phyloP scores from a whole-genome alignment of 1,140 invertebrate species.

The Eciton burchellii region DNA sequence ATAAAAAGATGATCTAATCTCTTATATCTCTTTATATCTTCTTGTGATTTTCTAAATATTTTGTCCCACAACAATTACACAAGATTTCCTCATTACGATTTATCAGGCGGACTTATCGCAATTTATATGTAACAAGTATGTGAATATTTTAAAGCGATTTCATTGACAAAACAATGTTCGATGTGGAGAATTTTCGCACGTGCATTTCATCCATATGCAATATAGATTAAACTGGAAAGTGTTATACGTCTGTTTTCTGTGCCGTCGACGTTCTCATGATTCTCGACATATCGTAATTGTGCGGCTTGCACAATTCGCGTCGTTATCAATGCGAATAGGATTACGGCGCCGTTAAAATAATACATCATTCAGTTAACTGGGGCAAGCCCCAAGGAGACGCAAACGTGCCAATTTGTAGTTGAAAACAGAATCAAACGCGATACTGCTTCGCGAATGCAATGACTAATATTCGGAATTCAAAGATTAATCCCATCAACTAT shows the following conservation, averaged over 20 bases:
- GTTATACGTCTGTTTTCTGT: conserved; percentile 4
- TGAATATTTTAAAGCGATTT: background rate
- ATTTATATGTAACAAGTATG: background rate
- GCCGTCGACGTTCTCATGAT: conserved; percentile 17
- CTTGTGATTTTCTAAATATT: no score
- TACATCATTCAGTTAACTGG: conserved; percentile 29
- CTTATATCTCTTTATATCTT: no score
- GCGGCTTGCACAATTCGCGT: background rate
- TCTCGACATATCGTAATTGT: conserved; percentile 23
- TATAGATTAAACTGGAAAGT: conserved; percentile 29
- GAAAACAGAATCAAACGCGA: background rate
- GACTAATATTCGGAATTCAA: background rate
- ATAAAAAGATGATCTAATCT: no score
- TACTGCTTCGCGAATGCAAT: background rate
- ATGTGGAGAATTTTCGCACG: background rate
- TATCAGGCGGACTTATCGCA: background rate
- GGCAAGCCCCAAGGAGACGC: background rate
- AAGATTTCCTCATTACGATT: background rate
- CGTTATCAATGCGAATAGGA: conserved; percentile 28
- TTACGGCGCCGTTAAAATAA: conserved; percentile 32
- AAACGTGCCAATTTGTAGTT: background rate
- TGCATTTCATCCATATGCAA: conserved; percentile 16
- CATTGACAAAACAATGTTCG: background rate
- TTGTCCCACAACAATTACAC: background rate
- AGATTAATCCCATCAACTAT: background rate